Base-by-base conservation (phyloP, 2,113 vertebrate species). In the Chaenocephalus aceratus region DNA sequence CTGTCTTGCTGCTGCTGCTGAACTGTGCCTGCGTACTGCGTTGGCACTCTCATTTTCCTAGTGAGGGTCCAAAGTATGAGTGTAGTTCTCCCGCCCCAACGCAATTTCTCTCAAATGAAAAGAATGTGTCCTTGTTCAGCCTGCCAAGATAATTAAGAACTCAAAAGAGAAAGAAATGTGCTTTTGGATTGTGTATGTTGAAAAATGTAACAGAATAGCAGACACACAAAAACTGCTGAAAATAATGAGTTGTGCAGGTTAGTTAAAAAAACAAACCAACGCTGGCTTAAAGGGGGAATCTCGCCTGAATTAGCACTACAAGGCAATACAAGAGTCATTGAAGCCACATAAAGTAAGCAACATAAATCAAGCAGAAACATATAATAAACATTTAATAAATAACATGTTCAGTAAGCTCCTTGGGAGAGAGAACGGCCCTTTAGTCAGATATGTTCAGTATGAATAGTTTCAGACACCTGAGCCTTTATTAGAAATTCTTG, bases 111-210 rank as follows among this genome's bases (percentile, higher is more conserved):
- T 49, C 21, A 77, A 41, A 73, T 68, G 8, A 80, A 78, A 26
- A 41, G 36, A 82, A 76, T 61, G 46, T 64, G 48, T 79, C 63
- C 63, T 68, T 73, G 52, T 59, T 64, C 15, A 21, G 6, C 16
- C 60, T 78, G 34, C 46, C 15, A 49, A 52, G 18, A 68, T 54
- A 44, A 80, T 73, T 36, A 52, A 18, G 5, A 53, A 34, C 16
- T 64, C 13, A 30, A 61, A 69, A 54, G 12, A 23, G 26, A 72
- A 75, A 48, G 49, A 4, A 6, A 36, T 61, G 15, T 56, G 18
- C 14, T 53, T 53, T 3, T 18, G 18, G 51, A n/a, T 54, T 21
- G 18, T 48, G 18, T 18, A n/a, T 54, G 18, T 54, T 52, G 18
- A 4, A 54, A 3, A 54, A 10, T 54, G 1, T 6, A 41, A 41